Conservation (phyloP, 1,140 invertebrate genomes). For the Leptinotarsa texana region DNA sequence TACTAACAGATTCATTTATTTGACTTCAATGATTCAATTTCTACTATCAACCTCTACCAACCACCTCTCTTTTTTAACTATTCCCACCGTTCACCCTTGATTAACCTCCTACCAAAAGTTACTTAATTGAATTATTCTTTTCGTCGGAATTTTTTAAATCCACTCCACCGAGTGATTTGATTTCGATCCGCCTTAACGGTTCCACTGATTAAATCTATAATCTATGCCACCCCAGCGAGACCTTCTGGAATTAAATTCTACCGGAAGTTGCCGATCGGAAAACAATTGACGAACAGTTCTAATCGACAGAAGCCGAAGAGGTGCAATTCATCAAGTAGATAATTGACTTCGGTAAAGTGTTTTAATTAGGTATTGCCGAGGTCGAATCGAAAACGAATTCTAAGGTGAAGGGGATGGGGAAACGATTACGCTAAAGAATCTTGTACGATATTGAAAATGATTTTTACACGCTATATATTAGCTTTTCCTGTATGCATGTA, state of each 20-base stretch:
- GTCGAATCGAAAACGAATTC: not conserved
- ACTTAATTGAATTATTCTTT: conserved; percentile 27
- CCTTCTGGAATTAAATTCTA: conserved; percentile 21
- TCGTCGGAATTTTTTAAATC: conserved; percentile 19
- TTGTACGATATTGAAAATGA: too few species aligned
- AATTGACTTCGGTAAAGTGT: conserved; percentile 17
- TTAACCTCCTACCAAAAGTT: conserved; percentile 13
- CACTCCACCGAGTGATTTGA: conserved; percentile 26
- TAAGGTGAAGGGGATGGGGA: too few species aligned
- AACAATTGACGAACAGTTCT: conserved; percentile 4
- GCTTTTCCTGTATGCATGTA: too few species aligned
- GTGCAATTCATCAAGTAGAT: conserved; percentile 14
- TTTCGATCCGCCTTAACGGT: conserved; percentile 28
- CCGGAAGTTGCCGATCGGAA: conserved; percentile 25
- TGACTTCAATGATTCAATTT: too few species aligned
- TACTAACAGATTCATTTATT: too few species aligned
- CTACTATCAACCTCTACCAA: not conserved
- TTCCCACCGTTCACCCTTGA: conserved; percentile 15
- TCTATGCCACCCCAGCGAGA: conserved; percentile 26
- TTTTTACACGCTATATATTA: too few species aligned
- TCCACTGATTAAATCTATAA: conserved; percentile 30
- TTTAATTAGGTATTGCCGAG: conserved; percentile 4
- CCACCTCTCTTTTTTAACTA: not conserved
- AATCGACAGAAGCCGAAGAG: not conserved
- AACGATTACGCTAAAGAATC: too few species aligned